Conservation (phyloP, 2,888 invertebrate species). For the Boloria euphrosyne region DNA sequence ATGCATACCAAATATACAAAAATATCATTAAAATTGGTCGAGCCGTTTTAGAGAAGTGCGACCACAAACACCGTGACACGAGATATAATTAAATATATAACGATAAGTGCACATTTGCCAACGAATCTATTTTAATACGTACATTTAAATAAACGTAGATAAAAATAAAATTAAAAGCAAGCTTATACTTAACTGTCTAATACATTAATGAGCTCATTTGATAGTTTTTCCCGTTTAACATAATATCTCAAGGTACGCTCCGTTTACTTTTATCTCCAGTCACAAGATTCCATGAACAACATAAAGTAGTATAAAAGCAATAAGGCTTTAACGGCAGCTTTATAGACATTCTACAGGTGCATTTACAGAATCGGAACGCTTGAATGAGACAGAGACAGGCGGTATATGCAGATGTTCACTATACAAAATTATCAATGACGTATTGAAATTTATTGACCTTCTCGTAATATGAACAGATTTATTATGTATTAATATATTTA, state of each 20-base stretch:
- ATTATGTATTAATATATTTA: constrained; percentile 17
- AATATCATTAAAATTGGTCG: no score
- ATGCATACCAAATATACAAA: no score
- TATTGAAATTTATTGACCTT: constrained; percentile 38
- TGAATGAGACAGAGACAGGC: constrained; percentile 36
- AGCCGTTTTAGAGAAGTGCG: no score
- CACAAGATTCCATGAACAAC: constrained; percentile 33
- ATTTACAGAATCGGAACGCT: constrained; percentile 34
- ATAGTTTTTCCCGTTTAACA: not conserved
- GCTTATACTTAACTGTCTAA: not conserved
- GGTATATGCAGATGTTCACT: constrained; percentile 35
- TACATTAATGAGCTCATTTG: not conserved
- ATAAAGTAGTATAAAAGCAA: constrained; percentile 34
- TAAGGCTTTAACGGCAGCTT: constrained; percentile 32
- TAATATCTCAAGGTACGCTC: constrained; percentile 7
- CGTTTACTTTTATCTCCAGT: constrained; percentile 19
- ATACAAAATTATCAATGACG: constrained; percentile 37
- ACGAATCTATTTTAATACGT: no score
- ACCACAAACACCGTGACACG: no score
- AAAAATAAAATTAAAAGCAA: no score
- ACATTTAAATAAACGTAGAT: no score
- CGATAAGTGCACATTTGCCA: no score
- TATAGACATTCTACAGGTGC: constrained; percentile 41
- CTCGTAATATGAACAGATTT: constrained; percentile 34
- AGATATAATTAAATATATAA: no score